These are phyloP conservation scores for Tinea pellionella DNA, from an alignment of 2,888 invertebrate species.

Conservation along the genomic window DNA sequence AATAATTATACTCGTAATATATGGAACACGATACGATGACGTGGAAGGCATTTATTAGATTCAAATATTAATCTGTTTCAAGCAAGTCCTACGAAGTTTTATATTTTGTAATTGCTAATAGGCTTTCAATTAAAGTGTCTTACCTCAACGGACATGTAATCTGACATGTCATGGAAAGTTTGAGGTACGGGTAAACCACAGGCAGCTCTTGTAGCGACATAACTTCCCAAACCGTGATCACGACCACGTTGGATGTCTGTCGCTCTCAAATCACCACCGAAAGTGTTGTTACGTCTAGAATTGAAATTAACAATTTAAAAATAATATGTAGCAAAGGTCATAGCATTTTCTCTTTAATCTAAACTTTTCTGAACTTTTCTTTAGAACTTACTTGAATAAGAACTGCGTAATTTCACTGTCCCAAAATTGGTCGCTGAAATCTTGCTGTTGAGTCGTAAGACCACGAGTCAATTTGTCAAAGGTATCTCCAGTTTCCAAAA, in stretches of 20 bases:
- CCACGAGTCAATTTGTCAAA: constrained; percentile 82
- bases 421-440: constrained; percentile 81
- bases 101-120: neutral
- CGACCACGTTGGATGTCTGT: constrained; percentile 88
- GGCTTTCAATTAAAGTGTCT: constrained; percentile 17
- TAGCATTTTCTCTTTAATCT: no score
- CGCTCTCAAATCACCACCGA: constrained; percentile 84
- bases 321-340: neutral
- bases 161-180: constrained; percentile 76
- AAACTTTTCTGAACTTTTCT: no score
- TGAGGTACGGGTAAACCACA: constrained; percentile 79
- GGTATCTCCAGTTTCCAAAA: constrained; percentile 73
- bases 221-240: constrained; percentile 86
- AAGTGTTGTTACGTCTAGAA: constrained; percentile 76
- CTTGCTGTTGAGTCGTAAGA: constrained; percentile 80
- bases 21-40: no score
- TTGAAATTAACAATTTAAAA: neutral
- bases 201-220: constrained; percentile 80
- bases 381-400: constrained; percentile 45
- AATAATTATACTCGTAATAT: no score
- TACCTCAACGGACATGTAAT: constrained; percentile 74
- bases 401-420: constrained; percentile 75
- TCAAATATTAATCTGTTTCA: neutral
- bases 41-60: no score
- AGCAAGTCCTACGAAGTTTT: neutral